Evolutionary conservation across 2,888 invertebrate species (phyloP), one percentile per base, ranked within the genome.

Genomic region (Torymus tubicola): DNA sequence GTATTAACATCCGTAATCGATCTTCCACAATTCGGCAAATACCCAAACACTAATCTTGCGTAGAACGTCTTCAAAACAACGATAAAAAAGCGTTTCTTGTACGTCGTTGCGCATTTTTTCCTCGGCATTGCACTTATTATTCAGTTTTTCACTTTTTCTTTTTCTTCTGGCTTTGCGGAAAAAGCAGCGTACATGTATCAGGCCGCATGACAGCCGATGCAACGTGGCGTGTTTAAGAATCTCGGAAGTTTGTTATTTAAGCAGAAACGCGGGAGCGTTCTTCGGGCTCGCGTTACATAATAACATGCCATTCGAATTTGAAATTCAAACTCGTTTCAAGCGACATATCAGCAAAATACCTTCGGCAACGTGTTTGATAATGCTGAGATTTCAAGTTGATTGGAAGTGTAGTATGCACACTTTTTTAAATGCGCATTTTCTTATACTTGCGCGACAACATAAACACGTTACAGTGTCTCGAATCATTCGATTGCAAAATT

Each of bases 311-410:
- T 74, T 21, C 65, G 42, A 2, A 65, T 75, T 75, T 68, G 21
- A 74, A 74, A 74, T 65, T 74, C 58, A 68, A 75, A 60, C 60
- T 75, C 68, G 42, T 60, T 67, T 75, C 57, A 75, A 68, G 42
- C 21, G 50, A 58, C 58, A 16, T 74, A 67, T 64, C 55, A 64
- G 24, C 52, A 16, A 58, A 74, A 67, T 67, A 63, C 52, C 63
- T 63, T 72, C 21, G 42, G 42, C 42, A 57, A 65, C 50, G 50
- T 21, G 24, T 64, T 65, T 2, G 65, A 16, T 65, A 65, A 65
- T 65, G 57, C 57, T 65, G 63, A 52, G 57, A 61, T 53, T 73
- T 64, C 5, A 55, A 55, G 18, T 57, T 42, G 55, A 73, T 65
- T 18, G 11, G 63, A 63, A 55, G 1, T 16, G 16, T 61, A 14